Evolutionary conservation across 1,140 invertebrate species (phyloP).

Genomic region (Octopus bimaculoides): DNA sequence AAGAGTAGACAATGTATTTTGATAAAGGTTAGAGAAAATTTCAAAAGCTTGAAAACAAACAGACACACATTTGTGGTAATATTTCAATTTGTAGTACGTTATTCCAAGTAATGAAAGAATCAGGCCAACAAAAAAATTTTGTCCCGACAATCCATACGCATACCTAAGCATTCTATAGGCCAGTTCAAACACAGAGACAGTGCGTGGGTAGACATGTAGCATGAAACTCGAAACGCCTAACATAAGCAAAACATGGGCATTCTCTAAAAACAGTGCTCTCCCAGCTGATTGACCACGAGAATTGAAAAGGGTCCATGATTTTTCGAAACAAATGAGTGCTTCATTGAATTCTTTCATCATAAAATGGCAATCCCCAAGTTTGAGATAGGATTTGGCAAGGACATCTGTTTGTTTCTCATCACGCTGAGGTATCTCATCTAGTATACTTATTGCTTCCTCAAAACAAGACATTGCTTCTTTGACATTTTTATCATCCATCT

Average conservation of each 20-base stretch:
- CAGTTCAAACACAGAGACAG: constrained; percentile 46
- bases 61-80: constrained; percentile 52
- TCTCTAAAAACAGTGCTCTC: constrained; percentile 40
- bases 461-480: constrained; percentile 48
- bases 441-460: constrained; percentile 41
- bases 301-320: constrained; percentile 39
- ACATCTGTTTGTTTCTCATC: constrained; percentile 44
- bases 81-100: constrained; percentile 50
- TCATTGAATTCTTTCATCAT: constrained; percentile 49
- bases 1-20: constrained; percentile 39
- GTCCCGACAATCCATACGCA: constrained; percentile 34
- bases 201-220: constrained; percentile 49
- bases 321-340: constrained; percentile 48
- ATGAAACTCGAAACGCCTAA: constrained; percentile 54
- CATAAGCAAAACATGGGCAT: constrained; percentile 52
- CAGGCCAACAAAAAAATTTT: constrained; percentile 47
- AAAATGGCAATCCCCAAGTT: constrained; percentile 51
- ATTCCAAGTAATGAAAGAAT: constrained; percentile 49
- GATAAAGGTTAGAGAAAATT: constrained; percentile 46
- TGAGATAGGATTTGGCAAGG: constrained; percentile 44
- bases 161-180: constrained; percentile 46
- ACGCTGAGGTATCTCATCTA: constrained; percentile 31
- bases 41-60: constrained; percentile 50
- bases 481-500: constrained; percentile 32
- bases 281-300: constrained; percentile 18